Conservation (phyloP, 64 coral and sea anemone species). For the Trachythela sp. region DNA sequence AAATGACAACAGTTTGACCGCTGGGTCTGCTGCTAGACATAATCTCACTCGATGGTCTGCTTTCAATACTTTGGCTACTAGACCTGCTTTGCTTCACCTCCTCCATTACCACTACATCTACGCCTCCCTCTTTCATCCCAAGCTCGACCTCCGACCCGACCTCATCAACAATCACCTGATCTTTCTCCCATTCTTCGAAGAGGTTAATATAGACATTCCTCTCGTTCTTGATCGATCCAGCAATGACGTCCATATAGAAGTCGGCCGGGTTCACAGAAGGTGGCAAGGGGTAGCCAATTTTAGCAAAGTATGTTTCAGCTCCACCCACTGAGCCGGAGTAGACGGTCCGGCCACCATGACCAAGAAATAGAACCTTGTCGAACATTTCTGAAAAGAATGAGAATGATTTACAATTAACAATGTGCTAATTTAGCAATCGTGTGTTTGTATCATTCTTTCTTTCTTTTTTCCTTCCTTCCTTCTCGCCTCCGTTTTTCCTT, state of each 20-base stretch:
- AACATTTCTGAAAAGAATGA: background rate
- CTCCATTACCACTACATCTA: too few species aligned
- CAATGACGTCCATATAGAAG: constrained; percentile 8
- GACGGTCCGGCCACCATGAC: background rate
- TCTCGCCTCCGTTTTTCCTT: too few species aligned
- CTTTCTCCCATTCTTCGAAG: background rate
- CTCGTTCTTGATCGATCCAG: background rate
- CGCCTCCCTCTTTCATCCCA: background rate
- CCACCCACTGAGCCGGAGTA: background rate
- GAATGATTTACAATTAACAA: background rate
- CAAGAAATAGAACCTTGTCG: background rate
- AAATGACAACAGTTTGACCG: background rate
- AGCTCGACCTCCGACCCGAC: background rate
- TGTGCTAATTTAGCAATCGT: too few species aligned
- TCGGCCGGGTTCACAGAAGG: background rate
- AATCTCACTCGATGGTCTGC: background rate
- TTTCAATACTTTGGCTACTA: background rate
- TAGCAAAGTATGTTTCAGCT: background rate
- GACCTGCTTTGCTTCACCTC: too few species aligned
- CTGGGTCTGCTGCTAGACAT: background rate
- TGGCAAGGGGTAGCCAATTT: background rate
- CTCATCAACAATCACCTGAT: background rate
- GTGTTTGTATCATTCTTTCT: too few species aligned
- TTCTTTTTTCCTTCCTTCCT: too few species aligned
- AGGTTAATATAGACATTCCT: background rate